These are phyloP conservation scores for Lagopus muta DNA, from an alignment of 2,113 vertebrate species.

Conservation along the genomic window DNA sequence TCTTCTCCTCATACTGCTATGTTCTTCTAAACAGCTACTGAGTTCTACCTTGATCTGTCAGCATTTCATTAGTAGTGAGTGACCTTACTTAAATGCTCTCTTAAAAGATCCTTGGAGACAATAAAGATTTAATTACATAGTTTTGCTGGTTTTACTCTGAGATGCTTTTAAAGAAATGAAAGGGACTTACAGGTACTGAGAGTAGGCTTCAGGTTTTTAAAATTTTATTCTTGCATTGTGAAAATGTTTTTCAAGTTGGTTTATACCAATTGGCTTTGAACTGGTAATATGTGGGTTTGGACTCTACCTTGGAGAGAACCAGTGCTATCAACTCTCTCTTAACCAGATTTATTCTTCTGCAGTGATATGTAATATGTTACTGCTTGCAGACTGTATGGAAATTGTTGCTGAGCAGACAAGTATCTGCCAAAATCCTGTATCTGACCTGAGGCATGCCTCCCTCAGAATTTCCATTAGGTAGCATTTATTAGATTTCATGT, in stretches of 20 bases:
- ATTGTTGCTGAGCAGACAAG: neutral
- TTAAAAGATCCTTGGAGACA: neutral
- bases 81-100: neutral
- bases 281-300: neutral
- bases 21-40: neutral
- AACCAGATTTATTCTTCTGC: neutral
- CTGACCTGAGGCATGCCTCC: neutral
- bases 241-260: neutral
- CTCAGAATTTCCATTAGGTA: neutral
- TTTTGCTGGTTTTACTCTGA: neutral
- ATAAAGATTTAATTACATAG: neutral
- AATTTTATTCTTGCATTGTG: neutral
- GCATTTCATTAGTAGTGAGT: neutral
- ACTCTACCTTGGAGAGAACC: neutral
- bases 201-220: neutral
- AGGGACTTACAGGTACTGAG: neutral
- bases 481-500: neutral
- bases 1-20: neutral
- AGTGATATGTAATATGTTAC: neutral
- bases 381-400: neutral
- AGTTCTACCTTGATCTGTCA: neutral
- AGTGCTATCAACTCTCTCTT: neutral
- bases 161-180: neutral
- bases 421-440: neutral
- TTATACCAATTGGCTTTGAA: neutral